Evolutionary conservation across 2,797 vertebrate genomes (phyloP), one percentile per base, ranked within the genome.

Genomic region (Halcyon chelicuti): DNA sequence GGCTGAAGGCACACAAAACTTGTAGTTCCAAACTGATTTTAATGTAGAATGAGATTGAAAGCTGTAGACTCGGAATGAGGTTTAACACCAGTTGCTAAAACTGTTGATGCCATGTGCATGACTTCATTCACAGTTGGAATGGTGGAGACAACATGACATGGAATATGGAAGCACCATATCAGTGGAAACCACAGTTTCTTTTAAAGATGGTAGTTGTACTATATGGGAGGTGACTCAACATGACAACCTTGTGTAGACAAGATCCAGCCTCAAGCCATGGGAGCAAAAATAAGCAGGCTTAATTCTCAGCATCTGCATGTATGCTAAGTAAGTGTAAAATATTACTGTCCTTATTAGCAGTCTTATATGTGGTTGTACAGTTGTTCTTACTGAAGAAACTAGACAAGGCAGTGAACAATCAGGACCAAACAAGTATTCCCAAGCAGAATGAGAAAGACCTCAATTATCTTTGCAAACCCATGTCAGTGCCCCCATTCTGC

Each of bases 81-180:
- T 76, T 61, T 83, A 49, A 33, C 31, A 76, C 17, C 12, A 42
- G 7, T 61, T 70, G 9, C 25, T 66, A 72, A 81, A 94, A 66
- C 10, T 37, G 17, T 40, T 81, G 63, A 63, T 93, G 46, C 7
- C 1, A 1, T 28, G 37, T 62, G n/a, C 0, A 0, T 39, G n/a
- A 88, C 39, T 21, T 72, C 33, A 55, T 76, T 90, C 8, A 2
- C 46, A 44, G 35, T 39, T 95, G 55, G 40, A 75, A 47, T 14
- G 28, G 17, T 52, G 47, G 21, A 70, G 51, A 70, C 26, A 91
- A 65, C 1, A 1, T 26, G 19, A 42, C 23, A 78, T 2, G 47
- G 44, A 77, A 47, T 37, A 63, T 21, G 9, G 19, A 60, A 52
- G 20, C 79, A 7, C 10, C 55, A 6, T 42, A 47, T 22, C 2